These are phyloP conservation scores for Heterocephalus glaber DNA, from an alignment of 2,113 vertebrate genomes.

Conservation along the genomic window DNA sequence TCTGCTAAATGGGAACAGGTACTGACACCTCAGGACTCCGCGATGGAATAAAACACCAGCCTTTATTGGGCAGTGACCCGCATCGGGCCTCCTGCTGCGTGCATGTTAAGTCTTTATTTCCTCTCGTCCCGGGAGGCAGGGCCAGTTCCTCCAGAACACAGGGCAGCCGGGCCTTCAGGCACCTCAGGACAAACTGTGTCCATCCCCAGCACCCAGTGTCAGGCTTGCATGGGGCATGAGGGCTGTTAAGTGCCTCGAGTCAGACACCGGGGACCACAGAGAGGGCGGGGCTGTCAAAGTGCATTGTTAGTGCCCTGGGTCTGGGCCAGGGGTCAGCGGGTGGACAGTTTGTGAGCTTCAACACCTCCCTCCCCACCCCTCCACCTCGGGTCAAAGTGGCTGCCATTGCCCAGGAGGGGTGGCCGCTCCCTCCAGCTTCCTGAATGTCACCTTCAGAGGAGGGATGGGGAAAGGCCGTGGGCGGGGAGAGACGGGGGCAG, in stretches of 20 bases:
- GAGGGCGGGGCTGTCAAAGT: not conserved
- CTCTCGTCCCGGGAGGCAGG: not conserved
- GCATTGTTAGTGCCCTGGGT: not conserved
- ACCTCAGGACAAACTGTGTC: not conserved
- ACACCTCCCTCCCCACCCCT: not conserved
- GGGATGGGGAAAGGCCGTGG: not conserved
- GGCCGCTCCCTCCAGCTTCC: not conserved
- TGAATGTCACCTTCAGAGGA: not conserved
- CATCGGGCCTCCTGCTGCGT: not conserved
- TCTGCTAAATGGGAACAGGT: not conserved
- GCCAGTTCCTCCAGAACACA: not conserved
- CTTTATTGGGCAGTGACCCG: not conserved
- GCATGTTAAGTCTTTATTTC: not conserved
- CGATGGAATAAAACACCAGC: not conserved
- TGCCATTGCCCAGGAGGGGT: not conserved
- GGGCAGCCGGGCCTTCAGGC: not conserved
- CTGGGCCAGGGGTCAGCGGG: not conserved
- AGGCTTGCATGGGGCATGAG: accelerated
- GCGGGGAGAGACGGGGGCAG: not conserved
- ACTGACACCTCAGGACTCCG: not conserved
- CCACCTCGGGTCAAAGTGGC: not conserved
- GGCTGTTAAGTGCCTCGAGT: not conserved
- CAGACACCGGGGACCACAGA: not conserved
- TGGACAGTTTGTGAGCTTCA: not conserved
- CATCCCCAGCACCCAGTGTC: not conserved